Percentiles rank a stretch among this genome's conserved stretches.
phyloP scores from a whole-genome alignment of 1,140 invertebrate species.

The Brachionus sp. region DNA sequence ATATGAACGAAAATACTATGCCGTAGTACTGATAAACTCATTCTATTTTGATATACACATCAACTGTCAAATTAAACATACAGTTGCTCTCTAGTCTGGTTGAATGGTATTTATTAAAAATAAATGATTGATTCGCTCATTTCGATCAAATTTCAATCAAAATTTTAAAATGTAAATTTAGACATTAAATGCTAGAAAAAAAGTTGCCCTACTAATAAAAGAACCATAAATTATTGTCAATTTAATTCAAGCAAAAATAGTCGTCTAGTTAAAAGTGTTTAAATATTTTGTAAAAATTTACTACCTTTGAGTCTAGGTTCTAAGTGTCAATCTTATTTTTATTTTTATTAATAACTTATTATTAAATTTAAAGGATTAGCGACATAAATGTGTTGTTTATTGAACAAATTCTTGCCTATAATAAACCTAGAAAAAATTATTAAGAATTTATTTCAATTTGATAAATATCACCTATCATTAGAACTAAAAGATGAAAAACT shows the following conservation, averaged over 20 bases:
- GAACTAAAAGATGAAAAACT: neutral
- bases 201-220: neutral
- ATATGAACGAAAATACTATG: neutral
- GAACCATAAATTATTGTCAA: neutral
- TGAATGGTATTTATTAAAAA: neutral
- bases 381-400: neutral
- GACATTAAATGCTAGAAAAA: neutral
- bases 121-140: neutral
- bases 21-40: neutral
- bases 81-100: neutral
- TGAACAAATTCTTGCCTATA: neutral
- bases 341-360: neutral
- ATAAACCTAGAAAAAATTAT: neutral
- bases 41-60: neutral
- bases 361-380: neutral
- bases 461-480: neutral
- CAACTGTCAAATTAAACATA: neutral
- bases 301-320: neutral
- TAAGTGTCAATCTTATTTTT: neutral
- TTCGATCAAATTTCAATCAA: neutral
- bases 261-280: neutral
- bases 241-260: neutral
- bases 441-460: neutral
- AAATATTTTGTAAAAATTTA: neutral
- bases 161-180: conserved; percentile 1